phyloP scores from a whole-genome alignment of 1,140 invertebrate genomes.

The Halyomorpha halys region DNA sequence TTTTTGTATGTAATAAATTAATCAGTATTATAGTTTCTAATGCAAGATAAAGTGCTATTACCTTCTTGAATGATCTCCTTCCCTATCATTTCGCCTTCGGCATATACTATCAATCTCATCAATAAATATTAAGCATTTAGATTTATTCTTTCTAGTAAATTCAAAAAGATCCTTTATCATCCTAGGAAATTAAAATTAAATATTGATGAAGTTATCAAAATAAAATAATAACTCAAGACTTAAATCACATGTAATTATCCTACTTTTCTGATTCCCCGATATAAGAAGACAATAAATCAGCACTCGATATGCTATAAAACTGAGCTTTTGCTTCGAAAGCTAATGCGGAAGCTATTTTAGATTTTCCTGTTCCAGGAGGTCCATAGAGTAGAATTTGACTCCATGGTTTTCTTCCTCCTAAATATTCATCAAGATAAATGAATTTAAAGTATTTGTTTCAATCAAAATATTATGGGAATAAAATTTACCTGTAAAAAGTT shows the following conservation, averaged over 20 bases:
- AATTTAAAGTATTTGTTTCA: not conserved
- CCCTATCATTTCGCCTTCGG: conserved; percentile 39
- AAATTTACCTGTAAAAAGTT: conserved; percentile 38
- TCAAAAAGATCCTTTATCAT: conserved; percentile 41
- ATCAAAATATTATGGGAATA: conserved; percentile 30
- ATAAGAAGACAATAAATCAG: conserved; percentile 44
- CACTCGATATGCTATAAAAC: conserved; percentile 44
- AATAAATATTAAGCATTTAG: conserved; percentile 44
- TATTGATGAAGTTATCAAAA: not conserved
- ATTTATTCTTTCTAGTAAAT: conserved; percentile 34
- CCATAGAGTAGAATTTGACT: conserved; percentile 55
- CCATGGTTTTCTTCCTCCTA: conserved; percentile 32
- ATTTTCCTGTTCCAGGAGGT: conserved; percentile 61
- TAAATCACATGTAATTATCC: conserved; percentile 16
- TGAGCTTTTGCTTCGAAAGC: conserved; percentile 41
- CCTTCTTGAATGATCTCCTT: conserved; percentile 43
- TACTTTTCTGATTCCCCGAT: conserved; percentile 51
- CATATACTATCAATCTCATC: conserved; percentile 51
- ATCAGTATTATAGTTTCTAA: no score
- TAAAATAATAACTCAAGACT: not conserved
- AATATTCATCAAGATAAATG: conserved; percentile 13
- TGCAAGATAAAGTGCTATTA: conserved; percentile 19
- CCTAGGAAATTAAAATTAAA: conserved; percentile 31
- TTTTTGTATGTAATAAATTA: no score
- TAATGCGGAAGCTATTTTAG: conserved; percentile 47